Evolutionary conservation across 2,797 vertebrate genomes (phyloP), one percentile per base, ranked within the genome.

Genomic region (Pangasius djambal): DNA sequence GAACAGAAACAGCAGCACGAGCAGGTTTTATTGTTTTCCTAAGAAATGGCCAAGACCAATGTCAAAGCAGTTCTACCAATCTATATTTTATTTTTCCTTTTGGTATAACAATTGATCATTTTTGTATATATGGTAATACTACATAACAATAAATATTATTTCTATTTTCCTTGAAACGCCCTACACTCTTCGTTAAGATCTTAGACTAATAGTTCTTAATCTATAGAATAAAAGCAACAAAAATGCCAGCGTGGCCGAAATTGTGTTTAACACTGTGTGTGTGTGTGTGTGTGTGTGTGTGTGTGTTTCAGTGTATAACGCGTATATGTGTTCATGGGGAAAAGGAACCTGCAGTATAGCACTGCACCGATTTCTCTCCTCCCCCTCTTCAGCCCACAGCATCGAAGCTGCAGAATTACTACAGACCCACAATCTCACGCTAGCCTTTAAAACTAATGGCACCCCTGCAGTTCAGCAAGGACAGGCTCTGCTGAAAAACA

Each of bases 391-490:
- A 78, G 25, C 63, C 20, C 67, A 16, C 18, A 79, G 61, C 55
- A 82, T 22, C 44, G 6, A 16, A 55, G 25, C 83, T 79, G 34
- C 81, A 63, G 25, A 16, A 31, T 50, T 52, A 34, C 70, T 50
- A 72, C 52, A 79, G 12, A 57, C 77, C 48, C 78, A 85, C 77
- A 50, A 22, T 18, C 70, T 85, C 85, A 55, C 28, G 12, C 63
- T 89, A 81, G 70, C 86, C 6, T 12, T 28, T 55, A 44, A 40
- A 77, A 44, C 69, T 78, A 87, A 87, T 87, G 48, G 75, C 86
- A 87, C 75, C 86, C 75, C 86, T 79, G 75, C 86, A 87, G 75
- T 81, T 78, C 16, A 34, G 74, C 74, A 50, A 77, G 20, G 40
- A 70, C 31, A 37, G 48, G 18, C 57, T 37, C 6, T 22, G 85